Evolutionary conservation across 2,113 vertebrate species (phyloP), one percentile per base, ranked within the genome.

Genomic region (Cryptotis parvus): DNA sequence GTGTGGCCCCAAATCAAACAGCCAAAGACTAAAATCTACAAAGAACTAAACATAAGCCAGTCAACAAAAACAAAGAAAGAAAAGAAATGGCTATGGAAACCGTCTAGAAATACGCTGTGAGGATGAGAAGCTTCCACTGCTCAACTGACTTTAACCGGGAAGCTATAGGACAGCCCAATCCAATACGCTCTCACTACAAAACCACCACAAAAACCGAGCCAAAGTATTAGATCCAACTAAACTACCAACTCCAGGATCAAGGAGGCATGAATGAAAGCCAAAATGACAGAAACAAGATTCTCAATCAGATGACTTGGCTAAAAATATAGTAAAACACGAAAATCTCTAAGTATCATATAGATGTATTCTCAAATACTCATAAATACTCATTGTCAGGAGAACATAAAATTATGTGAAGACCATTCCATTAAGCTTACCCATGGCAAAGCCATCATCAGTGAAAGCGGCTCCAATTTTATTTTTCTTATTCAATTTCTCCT

Each of bases 401-500:
- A 84, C n/a, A 81, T 15, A 66, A 78, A 78, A 41, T 43, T 35
- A 78, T 12, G 39, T 18, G 26, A 55, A 92, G 63, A 55, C 73
- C 75, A 29, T 3, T 24, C 41, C 79, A 73, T 49, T 22, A 82
- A 63, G 89, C 98, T 98, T 97, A 99, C 99, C 99, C 99, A 99
- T 99, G 45, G 99, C 99, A 96, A 99, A 99, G 55, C 99, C 99
- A 94, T 99, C 99, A 86, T 99, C 99, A 70, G 99, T 99, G 96
- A 99, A 99, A 69, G 99, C 98, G 65, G 99, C 99, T 94, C 99
- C 99, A 20, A 96, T 98, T 98, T 99, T 99, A 96, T 99, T 99
- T 96, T 99, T 99, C 98, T 99, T 99, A 97, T 99, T 99, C 85
- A 99, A 89, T 86, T 99, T 99, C 96, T 99, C 99, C 95, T 99